phyloP scores from a whole-genome alignment of 2,888 invertebrate species.

The Eupithecia dodoneata region DNA sequence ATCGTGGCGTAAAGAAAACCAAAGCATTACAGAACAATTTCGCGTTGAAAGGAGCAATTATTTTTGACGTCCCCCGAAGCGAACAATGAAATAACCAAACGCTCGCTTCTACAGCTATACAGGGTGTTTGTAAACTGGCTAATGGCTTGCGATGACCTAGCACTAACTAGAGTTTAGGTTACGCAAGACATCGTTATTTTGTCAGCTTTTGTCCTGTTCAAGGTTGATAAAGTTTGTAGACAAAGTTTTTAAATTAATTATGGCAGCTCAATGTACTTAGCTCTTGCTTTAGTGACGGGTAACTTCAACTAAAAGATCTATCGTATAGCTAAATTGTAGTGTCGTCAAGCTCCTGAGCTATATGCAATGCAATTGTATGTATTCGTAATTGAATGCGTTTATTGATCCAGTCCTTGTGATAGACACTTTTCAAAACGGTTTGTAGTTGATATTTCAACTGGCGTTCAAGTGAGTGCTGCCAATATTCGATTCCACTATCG shows the following conservation, averaged over 20 bases:
- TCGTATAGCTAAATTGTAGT: background rate
- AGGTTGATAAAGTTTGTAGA: conserved; percentile 43
- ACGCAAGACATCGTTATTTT: conserved; percentile 64
- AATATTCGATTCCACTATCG: background rate
- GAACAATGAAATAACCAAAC: conserved; percentile 72
- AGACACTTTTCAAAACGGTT: background rate
- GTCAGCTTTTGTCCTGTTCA: conserved; percentile 51
- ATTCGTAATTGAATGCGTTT: background rate
- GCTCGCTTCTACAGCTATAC: conserved; percentile 61
- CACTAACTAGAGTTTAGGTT: conserved; percentile 70
- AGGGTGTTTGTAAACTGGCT: conserved; percentile 50
- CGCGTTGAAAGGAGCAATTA: conserved; percentile 55
- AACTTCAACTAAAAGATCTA: background rate
- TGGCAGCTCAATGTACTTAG: background rate
- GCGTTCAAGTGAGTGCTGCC: background rate
- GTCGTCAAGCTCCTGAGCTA: background rate
- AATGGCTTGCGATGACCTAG: conserved; percentile 74
- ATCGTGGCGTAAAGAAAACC: conserved; percentile 20
- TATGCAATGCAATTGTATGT: background rate
- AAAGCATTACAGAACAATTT: conserved; percentile 32
- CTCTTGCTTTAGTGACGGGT: background rate
- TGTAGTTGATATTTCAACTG: background rate
- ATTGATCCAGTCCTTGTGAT: background rate
- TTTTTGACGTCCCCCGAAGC: conserved; percentile 59
- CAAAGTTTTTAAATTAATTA: conserved; percentile 8